phyloP scores from a whole-genome alignment of 2,797 vertebrate genomes.

The Harpagifer antarcticus region DNA sequence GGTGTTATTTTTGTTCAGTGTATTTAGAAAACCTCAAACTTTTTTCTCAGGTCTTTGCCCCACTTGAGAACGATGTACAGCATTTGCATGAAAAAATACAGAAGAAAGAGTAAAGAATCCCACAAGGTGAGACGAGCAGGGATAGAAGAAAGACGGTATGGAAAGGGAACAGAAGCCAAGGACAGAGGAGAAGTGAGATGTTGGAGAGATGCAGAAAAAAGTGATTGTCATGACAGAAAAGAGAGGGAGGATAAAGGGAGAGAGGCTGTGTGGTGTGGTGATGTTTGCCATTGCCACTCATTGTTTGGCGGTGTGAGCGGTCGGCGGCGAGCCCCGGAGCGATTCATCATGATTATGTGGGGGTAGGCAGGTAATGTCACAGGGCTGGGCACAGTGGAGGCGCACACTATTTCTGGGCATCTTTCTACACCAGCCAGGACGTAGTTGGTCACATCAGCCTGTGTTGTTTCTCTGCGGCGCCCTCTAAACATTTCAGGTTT shows the following conservation, averaged over 20 bases:
- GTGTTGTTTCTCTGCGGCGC: slow-evolving; percentile 33
- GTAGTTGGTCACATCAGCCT: slow-evolving; percentile 44
- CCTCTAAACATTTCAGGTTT: slow-evolving; percentile 30
- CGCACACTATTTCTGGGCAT: slow-evolving; percentile 62
- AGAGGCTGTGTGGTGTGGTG: slow-evolving; percentile 31
- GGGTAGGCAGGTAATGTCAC: slow-evolving; percentile 84
- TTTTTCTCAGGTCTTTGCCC: too few species aligned
- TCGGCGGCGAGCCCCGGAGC: slow-evolving; percentile 54
- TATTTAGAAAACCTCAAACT: too few species aligned
- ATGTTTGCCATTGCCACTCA: slow-evolving; percentile 74
- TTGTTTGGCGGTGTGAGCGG: slow-evolving; percentile 74
- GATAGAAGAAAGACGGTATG: slow-evolving; percentile 9
- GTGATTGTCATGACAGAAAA: slow-evolving; percentile 29
- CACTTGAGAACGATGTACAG: slow-evolving; percentile 47
- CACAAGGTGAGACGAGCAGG: background rate
- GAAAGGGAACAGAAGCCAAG: slow-evolving; percentile 39
- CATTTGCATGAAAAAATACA: slow-evolving; percentile 37
- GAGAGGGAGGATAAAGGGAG: slow-evolving; percentile 53
- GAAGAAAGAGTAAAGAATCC: slow-evolving; percentile 34
- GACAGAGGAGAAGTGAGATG: slow-evolving; percentile 29
- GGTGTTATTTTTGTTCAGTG: too few species aligned
- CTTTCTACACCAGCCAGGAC: slow-evolving; percentile 58
- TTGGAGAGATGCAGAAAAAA: slow-evolving; percentile 30
- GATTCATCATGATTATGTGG: slow-evolving; percentile 87
- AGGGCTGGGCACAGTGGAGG: slow-evolving; percentile 62